Evolutionary conservation across 1,140 invertebrate genomes (phyloP).

Genomic region (Epicauta chinensis): DNA sequence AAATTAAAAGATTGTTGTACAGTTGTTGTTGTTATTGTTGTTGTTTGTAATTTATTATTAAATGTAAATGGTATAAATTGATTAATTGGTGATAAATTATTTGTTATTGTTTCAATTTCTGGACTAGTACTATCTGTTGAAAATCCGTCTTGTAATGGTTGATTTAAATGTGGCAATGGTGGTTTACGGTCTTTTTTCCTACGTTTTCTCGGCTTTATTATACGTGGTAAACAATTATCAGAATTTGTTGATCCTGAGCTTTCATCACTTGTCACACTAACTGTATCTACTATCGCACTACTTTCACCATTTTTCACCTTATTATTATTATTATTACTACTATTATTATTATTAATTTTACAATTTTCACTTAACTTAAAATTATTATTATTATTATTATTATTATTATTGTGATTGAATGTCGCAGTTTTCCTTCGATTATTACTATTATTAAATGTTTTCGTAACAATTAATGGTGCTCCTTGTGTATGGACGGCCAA

Average conservation of each 20-base stretch:
- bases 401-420: constrained; percentile 6
- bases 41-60: constrained; percentile 39
- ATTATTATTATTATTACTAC: neutral
- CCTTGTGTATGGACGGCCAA: constrained; percentile 72
- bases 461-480: constrained; percentile 64
- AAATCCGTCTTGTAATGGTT: constrained; percentile 36
- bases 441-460: constrained; percentile 40
- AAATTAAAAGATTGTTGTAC: constrained; percentile 11
- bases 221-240: constrained; percentile 73
- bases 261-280: constrained; percentile 69
- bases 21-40: constrained; percentile 15
- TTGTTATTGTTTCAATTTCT: constrained; percentile 42
- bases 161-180: constrained; percentile 27
- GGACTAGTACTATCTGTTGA: constrained; percentile 43
- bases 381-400: constrained; percentile 13
- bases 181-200: constrained; percentile 83
- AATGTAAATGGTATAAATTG: constrained; percentile 30
- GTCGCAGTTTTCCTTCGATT: constrained; percentile 31
- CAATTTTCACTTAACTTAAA: constrained; percentile 29
- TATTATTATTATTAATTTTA: neutral
- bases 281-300: constrained; percentile 51
- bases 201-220: constrained; percentile 82
- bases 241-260: constrained; percentile 64
- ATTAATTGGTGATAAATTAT: constrained; percentile 36
- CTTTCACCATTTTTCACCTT: neutral